A percentile compares a stretch with the other conserved stretches of the same genome.
These are phyloP conservation scores for Rhombomys opimus DNA, from an alignment of 2,113 vertebrate genomes.

Conservation along the genomic window DNA sequence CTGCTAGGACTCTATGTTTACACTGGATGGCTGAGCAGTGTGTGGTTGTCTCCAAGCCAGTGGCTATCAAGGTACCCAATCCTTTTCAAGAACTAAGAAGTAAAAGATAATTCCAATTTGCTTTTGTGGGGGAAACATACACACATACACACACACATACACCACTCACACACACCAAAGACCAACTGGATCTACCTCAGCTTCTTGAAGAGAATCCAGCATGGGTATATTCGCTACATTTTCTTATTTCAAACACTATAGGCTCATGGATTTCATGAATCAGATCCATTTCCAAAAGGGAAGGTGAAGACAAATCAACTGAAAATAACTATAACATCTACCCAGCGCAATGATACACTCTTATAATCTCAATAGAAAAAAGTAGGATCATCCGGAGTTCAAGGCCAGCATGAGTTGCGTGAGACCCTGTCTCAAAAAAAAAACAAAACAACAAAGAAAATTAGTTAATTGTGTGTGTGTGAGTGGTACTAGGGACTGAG, in stretches of 20 bases:
- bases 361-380: neutral
- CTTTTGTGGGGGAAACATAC: neutral
- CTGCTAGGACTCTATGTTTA: neutral
- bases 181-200: neutral
- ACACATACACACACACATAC: neutral
- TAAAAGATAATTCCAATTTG: neutral
- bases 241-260: conserved; percentile 36
- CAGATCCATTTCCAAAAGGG: conserved; percentile 53
- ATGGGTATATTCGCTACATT: neutral
- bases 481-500: neutral
- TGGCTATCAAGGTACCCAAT: neutral
- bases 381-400: neutral
- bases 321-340: neutral
- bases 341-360: neutral
- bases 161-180: neutral
- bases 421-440: neutral
- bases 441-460: neutral
- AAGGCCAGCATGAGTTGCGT: neutral
- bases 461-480: neutral
- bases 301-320: conserved; percentile 8
- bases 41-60: neutral
- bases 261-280: neutral
- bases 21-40: neutral
- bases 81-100: neutral
- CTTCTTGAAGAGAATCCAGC: neutral